phyloP scores from a whole-genome alignment of 2,888 invertebrate species.

The Pachymerium ferrugineum region DNA sequence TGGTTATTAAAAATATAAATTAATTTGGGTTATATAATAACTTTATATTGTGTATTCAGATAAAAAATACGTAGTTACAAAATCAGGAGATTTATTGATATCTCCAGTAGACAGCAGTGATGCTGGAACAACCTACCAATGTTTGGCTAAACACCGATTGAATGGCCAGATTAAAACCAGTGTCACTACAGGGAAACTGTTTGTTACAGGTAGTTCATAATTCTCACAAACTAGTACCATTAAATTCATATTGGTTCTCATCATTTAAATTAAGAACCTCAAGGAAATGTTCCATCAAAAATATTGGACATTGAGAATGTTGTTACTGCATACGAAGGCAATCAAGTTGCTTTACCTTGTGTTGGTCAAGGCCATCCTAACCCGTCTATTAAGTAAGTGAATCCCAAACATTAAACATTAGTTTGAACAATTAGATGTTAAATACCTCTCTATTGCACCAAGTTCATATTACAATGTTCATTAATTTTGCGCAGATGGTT shows the following conservation, averaged over 20 bases:
- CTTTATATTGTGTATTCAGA: too few species aligned
- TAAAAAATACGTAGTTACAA: background rate
- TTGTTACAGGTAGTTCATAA: background rate
- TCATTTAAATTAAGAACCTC: background rate
- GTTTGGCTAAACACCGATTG: background rate
- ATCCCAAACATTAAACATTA: too few species aligned
- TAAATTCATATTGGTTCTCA: background rate
- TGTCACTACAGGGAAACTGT: background rate
- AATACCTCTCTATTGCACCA: background rate
- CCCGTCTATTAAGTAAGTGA: background rate
- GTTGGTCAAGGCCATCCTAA: background rate
- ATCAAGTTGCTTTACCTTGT: background rate
- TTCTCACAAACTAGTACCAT: background rate
- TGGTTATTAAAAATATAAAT: background rate
- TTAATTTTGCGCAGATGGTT: too few species aligned
- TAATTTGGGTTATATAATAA: fast-evolving
- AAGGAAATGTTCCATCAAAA: background rate
- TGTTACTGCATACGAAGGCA: background rate
- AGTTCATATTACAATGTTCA: background rate
- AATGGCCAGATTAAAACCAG: background rate
- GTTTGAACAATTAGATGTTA: too few species aligned
- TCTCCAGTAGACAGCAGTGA: background rate
- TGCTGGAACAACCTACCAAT: background rate
- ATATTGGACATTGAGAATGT: background rate
- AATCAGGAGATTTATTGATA: background rate